phyloP scores from a whole-genome alignment of 2,888 invertebrate genomes.

The Ennomos quercinarius region DNA sequence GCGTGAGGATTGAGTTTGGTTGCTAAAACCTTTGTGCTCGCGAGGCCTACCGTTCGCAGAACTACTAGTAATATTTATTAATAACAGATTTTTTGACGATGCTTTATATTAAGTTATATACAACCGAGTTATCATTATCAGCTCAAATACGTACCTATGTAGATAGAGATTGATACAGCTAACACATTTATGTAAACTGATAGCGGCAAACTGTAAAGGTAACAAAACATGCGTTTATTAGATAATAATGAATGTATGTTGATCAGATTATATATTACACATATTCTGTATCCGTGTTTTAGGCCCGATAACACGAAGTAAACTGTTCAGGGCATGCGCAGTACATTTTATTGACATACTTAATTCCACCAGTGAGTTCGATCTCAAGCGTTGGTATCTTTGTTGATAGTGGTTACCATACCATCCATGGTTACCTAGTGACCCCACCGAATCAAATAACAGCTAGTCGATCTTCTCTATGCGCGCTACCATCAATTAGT shows the following conservation, averaged over 20 bases:
- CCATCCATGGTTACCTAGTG: no score
- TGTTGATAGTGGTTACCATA: no score
- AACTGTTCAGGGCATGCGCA: constrained; percentile 17
- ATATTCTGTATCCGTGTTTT: constrained; percentile 62
- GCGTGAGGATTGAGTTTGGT: no score
- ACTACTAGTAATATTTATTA: no score
- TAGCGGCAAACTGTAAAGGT: constrained; percentile 79
- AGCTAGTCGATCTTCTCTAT: no score
- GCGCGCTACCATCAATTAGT: no score
- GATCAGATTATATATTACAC: constrained; percentile 73
- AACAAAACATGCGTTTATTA: constrained; percentile 78
- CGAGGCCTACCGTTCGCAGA: no score
- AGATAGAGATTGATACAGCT: constrained; percentile 67
- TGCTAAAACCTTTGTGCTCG: no score
- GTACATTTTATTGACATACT: constrained; percentile 18
- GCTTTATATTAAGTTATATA: constrained; percentile 7
- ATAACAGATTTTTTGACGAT: not conserved
- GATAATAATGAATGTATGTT: constrained; percentile 74
- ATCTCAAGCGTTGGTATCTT: no score
- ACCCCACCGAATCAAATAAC: no score
- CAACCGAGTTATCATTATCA: constrained; percentile 52
- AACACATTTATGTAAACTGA: constrained; percentile 71
- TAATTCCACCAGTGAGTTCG: not conserved
- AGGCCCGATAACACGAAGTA: constrained; percentile 35
- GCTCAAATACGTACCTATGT: constrained; percentile 53